Percentiles rank a stretch among this genome's conserved stretches.
These are phyloP conservation scores for Lophius piscatorius DNA, from an alignment of 2,113 vertebrate genomes.

Conservation along the genomic window DNA sequence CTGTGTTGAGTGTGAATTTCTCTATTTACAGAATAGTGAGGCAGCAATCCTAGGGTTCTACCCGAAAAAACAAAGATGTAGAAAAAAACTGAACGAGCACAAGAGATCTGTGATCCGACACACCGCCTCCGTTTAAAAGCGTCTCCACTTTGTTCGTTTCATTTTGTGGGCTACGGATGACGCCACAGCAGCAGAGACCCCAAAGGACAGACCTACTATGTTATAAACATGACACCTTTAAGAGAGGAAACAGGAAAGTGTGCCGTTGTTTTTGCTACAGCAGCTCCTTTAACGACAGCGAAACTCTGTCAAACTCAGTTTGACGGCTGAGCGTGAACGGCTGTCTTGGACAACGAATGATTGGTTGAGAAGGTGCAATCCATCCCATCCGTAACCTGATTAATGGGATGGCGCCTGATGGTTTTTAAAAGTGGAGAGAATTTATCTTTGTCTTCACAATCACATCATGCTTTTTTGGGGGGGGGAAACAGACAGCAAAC, in stretches of 20 bases:
- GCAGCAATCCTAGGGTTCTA: slow-evolving; percentile 68
- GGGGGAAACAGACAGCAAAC: slow-evolving; percentile 32
- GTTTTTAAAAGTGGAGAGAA: slow-evolving; percentile 20
- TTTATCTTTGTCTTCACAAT: slow-evolving; percentile 29
- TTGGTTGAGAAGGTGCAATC: background rate
- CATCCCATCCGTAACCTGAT: too few relatives aligned
- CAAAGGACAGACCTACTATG: background rate
- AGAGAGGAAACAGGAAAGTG: slow-evolving; percentile 12
- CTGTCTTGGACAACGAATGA: slow-evolving; percentile 7
- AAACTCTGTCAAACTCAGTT: slow-evolving; percentile 13
- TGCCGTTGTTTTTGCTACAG: slow-evolving; percentile 45
- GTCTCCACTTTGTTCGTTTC: slow-evolving; percentile 7
- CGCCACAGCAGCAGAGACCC: slow-evolving; percentile 7
- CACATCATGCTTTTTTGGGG: slow-evolving; percentile 48
- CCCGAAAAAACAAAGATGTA: slow-evolving; percentile 53
- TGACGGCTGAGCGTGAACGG: background rate
- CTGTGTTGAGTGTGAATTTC: slow-evolving; percentile 44
- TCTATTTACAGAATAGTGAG: slow-evolving; percentile 73
- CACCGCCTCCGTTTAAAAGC: slow-evolving; percentile 24
- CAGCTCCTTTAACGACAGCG: slow-evolving; percentile 26
- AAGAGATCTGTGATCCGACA: slow-evolving; percentile 54
- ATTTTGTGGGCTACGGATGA: slow-evolving; percentile 4
- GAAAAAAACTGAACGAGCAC: slow-evolving; percentile 64
- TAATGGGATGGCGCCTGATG: too few relatives aligned
- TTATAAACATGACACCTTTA: slow-evolving; percentile 47